Percentiles rank a stretch among this genome's conserved stretches.
Evolutionary conservation across 2,888 invertebrate species (phyloP).

Genomic region (Oscheius sp.): DNA sequence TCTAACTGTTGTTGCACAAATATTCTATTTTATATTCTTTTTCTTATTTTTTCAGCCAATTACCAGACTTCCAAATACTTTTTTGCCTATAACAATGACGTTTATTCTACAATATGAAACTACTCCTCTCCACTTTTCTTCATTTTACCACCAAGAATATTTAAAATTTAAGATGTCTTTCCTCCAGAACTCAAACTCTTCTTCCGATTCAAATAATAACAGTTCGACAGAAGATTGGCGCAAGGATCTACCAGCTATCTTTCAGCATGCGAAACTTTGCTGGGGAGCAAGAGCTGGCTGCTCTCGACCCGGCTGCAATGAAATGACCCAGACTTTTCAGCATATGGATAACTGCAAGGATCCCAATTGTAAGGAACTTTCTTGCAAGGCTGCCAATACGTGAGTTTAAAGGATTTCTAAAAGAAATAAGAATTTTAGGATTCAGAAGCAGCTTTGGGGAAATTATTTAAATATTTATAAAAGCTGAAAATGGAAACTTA

Average conservation of each 20-base stretch:
- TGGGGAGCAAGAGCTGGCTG: constrained; percentile 4
- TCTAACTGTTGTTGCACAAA: too few relatives aligned
- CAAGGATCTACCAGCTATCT: background rate
- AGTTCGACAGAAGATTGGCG: background rate
- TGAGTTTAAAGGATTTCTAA: background rate
- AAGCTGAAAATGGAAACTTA: background rate
- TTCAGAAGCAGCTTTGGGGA: background rate
- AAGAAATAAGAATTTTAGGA: background rate
- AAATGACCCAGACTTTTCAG: constrained; percentile 1
- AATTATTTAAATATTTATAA: background rate
- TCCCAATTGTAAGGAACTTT: constrained; percentile 15
- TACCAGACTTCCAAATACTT: too few relatives aligned
- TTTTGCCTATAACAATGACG: too few relatives aligned
- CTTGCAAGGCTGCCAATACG: constrained; percentile 14
- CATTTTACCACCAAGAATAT: background rate
- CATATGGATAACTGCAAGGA: constrained; percentile 15
- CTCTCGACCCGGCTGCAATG: constrained; percentile 7
- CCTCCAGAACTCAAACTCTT: background rate
- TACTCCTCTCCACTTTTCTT: background rate
- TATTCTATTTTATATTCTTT: background rate
- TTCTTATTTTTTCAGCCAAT: background rate
- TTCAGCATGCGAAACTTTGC: constrained; percentile 10
- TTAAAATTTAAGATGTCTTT: too few relatives aligned
- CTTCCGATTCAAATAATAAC: background rate
- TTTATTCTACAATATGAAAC: too few relatives aligned